A percentile compares a stretch with the other conserved stretches of the same genome.
These are phyloP conservation scores for Chlamydotis undulata DNA, from an alignment of 2,113 vertebrate species.

Conservation along the genomic window DNA sequence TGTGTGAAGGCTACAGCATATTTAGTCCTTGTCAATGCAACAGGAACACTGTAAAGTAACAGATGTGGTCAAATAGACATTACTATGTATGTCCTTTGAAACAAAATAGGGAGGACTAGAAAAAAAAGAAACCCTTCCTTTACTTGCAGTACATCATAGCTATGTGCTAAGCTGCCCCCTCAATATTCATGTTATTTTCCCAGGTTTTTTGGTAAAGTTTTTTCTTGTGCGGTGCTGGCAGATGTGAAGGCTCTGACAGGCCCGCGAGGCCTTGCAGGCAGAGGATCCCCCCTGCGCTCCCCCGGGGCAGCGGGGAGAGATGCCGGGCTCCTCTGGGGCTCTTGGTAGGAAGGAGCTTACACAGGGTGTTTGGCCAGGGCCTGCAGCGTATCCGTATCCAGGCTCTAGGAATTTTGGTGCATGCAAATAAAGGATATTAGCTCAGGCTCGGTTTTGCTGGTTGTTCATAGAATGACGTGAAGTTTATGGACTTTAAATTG, in stretches of 20 bases:
- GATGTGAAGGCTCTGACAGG: background rate
- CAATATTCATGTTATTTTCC: background rate
- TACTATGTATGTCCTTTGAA: background rate
- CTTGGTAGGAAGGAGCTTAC: background rate
- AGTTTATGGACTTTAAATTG: background rate
- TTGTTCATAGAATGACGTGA: background rate
- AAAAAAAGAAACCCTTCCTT: background rate
- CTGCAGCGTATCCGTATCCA: fast-evolving
- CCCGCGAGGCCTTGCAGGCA: background rate
- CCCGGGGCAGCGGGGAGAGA: fast-evolving
- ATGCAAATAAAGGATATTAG: background rate
- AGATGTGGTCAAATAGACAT: background rate
- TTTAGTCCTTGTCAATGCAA: background rate
- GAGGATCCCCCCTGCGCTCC: background rate
- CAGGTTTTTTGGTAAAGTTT: background rate
- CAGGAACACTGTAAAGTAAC: background rate
- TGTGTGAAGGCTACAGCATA: background rate
- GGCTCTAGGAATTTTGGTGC: fast-evolving
- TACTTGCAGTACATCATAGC: background rate
- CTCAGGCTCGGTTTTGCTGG: background rate
- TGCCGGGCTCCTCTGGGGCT: background rate
- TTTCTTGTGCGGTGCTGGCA: background rate
- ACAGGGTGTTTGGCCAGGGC: background rate
- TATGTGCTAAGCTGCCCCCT: background rate
- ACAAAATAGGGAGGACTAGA: background rate